These are phyloP conservation scores for Sesamia nonagrioides DNA, from an alignment of 1,140 invertebrate genomes.

Conservation along the genomic window DNA sequence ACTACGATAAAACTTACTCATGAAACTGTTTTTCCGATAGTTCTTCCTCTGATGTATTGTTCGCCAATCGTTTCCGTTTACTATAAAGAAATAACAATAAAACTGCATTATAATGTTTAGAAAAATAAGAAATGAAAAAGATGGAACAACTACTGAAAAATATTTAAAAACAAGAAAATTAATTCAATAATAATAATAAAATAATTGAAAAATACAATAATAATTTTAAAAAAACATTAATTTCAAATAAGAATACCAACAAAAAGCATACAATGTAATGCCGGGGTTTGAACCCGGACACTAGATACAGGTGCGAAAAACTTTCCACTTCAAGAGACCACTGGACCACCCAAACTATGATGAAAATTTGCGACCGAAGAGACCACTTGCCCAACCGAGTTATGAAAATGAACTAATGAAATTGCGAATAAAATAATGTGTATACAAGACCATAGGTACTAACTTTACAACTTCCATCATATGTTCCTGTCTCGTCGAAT, in stretches of 20 bases:
- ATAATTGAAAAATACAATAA: too few relatives aligned
- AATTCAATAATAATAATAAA: too few relatives aligned
- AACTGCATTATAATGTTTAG: background rate
- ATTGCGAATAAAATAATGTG: background rate
- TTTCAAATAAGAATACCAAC: too few relatives aligned
- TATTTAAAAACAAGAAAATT: background rate
- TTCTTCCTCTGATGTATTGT: background rate
- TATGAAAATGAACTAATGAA: too few relatives aligned
- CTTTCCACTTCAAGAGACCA: background rate
- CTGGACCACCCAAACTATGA: background rate
- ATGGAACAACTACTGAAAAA: background rate
- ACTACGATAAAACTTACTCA: slow-evolving; percentile 15
- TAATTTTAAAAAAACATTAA: too few relatives aligned
- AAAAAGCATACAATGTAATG: too few relatives aligned
- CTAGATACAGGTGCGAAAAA: background rate
- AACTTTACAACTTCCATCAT: background rate
- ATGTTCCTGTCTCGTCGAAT: background rate
- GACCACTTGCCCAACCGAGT: background rate
- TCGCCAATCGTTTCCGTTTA: slow-evolving; percentile 1
- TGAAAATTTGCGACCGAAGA: background rate
- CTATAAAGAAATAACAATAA: slow-evolving; percentile 1
- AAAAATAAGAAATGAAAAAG: background rate
- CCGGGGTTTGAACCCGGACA: too few relatives aligned
- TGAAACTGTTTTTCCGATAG: background rate
- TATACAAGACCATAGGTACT: background rate